Conservation (phyloP, 2,797 vertebrate genomes). For the Parotocinclus haroldoi region DNA sequence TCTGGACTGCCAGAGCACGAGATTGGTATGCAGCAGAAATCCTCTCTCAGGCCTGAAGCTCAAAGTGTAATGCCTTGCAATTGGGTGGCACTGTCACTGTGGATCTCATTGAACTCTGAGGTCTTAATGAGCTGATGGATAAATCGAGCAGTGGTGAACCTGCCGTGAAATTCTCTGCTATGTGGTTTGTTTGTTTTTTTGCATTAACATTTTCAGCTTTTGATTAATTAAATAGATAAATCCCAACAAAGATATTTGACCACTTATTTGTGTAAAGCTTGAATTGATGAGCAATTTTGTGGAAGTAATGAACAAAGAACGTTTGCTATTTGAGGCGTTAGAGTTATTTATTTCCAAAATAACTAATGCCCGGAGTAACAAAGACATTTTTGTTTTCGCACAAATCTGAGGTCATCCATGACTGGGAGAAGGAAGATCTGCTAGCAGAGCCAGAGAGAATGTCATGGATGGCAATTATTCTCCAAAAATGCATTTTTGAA, state of each 20-base stretch:
- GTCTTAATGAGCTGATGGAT: constrained; percentile 14
- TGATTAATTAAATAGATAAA: not conserved
- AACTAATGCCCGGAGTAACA: not conserved
- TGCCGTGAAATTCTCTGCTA: not conserved
- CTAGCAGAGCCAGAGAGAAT: too few relatives aligned
- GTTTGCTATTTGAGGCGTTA: too few relatives aligned
- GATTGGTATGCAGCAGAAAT: not conserved
- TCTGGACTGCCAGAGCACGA: constrained; percentile 1
- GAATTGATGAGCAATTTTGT: too few relatives aligned
- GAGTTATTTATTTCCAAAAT: too few relatives aligned
- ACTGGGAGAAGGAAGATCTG: too few relatives aligned
- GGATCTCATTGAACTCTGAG: constrained; percentile 12
- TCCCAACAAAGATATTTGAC: too few relatives aligned
- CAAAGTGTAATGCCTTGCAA: constrained; percentile 9
- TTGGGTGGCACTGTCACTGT: not conserved
- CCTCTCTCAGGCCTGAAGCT: constrained; percentile 18
- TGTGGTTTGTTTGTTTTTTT: not conserved
- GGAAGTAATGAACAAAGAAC: too few relatives aligned
- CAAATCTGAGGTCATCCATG: too few relatives aligned
- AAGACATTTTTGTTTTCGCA: too few relatives aligned
- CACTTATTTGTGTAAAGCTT: too few relatives aligned
- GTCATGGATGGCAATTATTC: too few relatives aligned
- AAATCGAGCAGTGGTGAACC: constrained; percentile 2
- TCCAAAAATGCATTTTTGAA: too few relatives aligned
- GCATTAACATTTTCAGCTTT: not conserved